Conservation (phyloP, 1,140 invertebrate species). For the Drosophila azteca region DNA sequence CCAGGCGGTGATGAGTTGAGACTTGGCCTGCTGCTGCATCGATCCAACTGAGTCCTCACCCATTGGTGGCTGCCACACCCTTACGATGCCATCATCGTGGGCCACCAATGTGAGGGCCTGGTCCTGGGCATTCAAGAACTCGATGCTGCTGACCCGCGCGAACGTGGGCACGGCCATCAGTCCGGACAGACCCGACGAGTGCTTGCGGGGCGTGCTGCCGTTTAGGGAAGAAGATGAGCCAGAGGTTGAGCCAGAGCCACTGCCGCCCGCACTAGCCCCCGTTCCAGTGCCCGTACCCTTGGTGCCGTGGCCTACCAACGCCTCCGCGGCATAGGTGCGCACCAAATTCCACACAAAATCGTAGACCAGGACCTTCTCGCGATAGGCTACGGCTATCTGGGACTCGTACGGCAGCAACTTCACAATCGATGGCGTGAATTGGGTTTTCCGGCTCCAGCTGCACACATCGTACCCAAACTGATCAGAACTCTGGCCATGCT, state of each 20-base stretch:
- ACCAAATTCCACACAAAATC: constrained; percentile 70
- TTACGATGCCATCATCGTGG: constrained; percentile 85
- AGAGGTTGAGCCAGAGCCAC: constrained; percentile 26
- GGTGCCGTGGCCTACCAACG: constrained; percentile 2
- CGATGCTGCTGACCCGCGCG: constrained; percentile 90
- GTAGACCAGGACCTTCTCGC: constrained; percentile 88
- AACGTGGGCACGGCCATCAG: constrained; percentile 2
- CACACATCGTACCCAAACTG: constrained; percentile 88
- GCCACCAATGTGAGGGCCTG: constrained; percentile 85
- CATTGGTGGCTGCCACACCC: constrained; percentile 82
- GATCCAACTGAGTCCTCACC: neutral
- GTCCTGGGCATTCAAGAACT: constrained; percentile 96
- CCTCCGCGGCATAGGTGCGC: constrained; percentile 53
- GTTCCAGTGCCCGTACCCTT: neutral
- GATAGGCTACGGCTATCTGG: constrained; percentile 93
- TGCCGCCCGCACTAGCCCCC: neutral
- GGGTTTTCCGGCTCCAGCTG: constrained; percentile 92
- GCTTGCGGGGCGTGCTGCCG: constrained; percentile 38
- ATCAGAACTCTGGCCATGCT: constrained; percentile 20
- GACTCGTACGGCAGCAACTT: constrained; percentile 95
- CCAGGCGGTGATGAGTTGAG: constrained; percentile 73
- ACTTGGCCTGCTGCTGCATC: neutral
- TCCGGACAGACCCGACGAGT: constrained; percentile 37
- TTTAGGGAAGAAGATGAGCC: constrained; percentile 35
- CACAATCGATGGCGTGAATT: constrained; percentile 90